These are phyloP conservation scores for Leiothrix lutea DNA, from an alignment of 2,113 vertebrate genomes.

Conservation along the genomic window DNA sequence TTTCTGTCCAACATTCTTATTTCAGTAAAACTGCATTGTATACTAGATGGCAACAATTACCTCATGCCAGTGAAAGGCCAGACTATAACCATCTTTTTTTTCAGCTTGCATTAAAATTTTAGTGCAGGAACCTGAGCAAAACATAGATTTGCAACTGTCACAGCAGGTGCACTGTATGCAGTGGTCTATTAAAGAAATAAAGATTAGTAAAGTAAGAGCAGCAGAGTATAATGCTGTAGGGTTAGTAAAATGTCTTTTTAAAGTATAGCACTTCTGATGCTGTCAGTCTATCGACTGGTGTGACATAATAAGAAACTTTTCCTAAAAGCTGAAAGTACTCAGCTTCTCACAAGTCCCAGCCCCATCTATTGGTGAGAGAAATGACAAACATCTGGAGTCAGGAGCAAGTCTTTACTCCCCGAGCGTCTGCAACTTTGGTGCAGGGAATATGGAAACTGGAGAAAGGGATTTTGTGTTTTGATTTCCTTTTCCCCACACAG, in stretches of 20 bases:
- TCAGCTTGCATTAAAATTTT: conserved; percentile 24
- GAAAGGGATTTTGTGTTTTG: not conserved
- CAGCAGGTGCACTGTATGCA: not conserved
- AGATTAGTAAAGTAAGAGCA: conserved; percentile 37
- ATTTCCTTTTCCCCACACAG: not conserved
- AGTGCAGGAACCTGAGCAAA: not conserved
- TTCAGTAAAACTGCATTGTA: not conserved
- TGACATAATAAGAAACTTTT: not conserved
- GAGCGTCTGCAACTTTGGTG: not conserved
- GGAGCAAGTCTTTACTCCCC: not conserved
- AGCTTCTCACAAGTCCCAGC: not conserved
- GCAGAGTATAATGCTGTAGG: not conserved
- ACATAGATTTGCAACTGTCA: conserved; percentile 13
- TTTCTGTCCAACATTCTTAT: not conserved
- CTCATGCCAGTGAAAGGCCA: not conserved
- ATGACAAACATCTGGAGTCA: not conserved
- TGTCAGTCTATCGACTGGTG: not conserved
- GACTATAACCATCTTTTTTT: not conserved
- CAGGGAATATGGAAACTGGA: not conserved
- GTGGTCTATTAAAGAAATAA: conserved; percentile 39
- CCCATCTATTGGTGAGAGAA: not conserved
- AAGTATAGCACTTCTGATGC: not conserved
- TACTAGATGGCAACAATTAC: conserved; percentile 25
- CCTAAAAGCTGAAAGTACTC: not conserved
- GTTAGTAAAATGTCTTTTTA: conserved; percentile 4